A percentile compares a stretch with the other conserved stretches of the same genome.
Evolutionary conservation across 2,888 invertebrate species (phyloP).

Genomic region (Acrobasis consociella): DNA sequence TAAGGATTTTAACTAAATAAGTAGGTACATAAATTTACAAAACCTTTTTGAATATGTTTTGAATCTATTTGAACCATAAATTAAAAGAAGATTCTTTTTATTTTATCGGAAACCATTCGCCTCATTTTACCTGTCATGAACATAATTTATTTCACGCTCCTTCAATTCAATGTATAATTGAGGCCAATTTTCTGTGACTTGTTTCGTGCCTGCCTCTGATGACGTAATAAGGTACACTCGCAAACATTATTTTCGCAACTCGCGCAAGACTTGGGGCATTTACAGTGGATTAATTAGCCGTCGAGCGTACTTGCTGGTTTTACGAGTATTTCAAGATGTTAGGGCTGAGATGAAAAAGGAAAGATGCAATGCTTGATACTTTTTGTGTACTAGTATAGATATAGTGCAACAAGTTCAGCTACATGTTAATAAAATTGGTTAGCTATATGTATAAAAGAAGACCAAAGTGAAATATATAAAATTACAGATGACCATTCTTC

Average conservation of each 20-base stretch:
- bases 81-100: too few species aligned
- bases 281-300: constrained; percentile 59
- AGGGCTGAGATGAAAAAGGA: background rate
- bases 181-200: background rate
- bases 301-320: constrained; percentile 55
- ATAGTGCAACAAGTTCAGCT: too few species aligned
- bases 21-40: too few species aligned
- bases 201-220: background rate
- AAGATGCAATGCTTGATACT: background rate
- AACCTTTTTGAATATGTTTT: too few species aligned
- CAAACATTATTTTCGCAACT: constrained; percentile 2
- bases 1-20: too few species aligned
- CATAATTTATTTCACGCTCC: constrained; percentile 7
- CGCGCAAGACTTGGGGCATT: constrained; percentile 35
- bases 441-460: too few species aligned
- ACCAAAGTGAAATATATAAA: too few species aligned
- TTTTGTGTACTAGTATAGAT: background rate
- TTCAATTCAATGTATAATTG: constrained; percentile 5
- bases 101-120: too few species aligned
- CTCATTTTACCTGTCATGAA: constrained; percentile 1
- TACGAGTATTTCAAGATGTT: constrained; percentile 55
- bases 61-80: too few species aligned
- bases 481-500: too few species aligned
- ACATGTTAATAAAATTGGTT: too few species aligned
- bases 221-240: constrained; percentile 14